Conservation (phyloP, 2,113 vertebrate genomes). For the Aptenodytes forsteri region DNA sequence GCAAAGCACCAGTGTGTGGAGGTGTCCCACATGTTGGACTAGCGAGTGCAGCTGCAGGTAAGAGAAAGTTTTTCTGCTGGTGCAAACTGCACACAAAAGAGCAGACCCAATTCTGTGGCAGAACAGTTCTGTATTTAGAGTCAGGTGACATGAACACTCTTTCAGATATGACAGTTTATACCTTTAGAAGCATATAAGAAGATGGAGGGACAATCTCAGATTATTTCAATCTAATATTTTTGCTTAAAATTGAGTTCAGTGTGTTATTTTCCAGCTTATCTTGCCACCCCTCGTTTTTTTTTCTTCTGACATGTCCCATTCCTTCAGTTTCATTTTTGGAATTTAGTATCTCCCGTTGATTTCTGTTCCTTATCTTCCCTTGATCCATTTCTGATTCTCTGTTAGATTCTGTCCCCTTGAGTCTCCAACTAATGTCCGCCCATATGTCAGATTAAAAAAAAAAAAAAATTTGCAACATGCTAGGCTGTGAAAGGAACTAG, state of each 20-base stretch:
- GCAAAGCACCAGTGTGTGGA: neutral
- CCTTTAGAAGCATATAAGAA: neutral
- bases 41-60: neutral
- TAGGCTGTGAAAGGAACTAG: neutral
- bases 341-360: conserved; percentile 13
- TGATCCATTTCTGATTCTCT: conserved; percentile 3
- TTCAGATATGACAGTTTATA: neutral
- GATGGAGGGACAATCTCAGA: neutral
- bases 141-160: neutral
- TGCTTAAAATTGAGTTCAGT: neutral
- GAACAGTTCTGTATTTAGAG: neutral
- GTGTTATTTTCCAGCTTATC: neutral
- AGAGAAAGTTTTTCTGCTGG: neutral
- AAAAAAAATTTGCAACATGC: neutral
- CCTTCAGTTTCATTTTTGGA: conserved; percentile 3
- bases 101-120: neutral
- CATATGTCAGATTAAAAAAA: conserved; percentile 1
- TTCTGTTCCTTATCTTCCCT: conserved; percentile 36
- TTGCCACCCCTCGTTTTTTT: neutral
- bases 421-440: neutral
- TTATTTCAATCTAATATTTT: neutral
- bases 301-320: neutral
- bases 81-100: neutral
- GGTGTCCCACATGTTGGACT: fast-evolving
- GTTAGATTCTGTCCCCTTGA: conserved; percentile 3